Conservation (phyloP, 2,113 vertebrate species). For the Clarias batrachus region DNA sequence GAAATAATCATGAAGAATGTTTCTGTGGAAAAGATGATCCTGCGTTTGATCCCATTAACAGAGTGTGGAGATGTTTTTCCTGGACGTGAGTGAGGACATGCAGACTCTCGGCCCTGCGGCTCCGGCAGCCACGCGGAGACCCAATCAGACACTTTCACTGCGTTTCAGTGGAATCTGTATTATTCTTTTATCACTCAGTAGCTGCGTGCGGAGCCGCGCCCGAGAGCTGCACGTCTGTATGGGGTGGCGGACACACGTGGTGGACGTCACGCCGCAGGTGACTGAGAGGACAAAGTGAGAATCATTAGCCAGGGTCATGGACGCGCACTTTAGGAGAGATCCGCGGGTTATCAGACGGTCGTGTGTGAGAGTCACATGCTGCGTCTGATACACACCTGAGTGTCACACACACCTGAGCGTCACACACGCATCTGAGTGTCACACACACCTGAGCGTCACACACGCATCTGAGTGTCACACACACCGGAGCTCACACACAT, state of each 20-base stretch:
- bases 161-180: neutral
- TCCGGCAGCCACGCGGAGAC: neutral
- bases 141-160: neutral
- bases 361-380: neutral
- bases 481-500: no score
- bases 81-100: neutral
- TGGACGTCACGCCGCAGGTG: neutral
- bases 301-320: neutral
- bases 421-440: no score
- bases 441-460: no score
- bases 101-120: neutral
- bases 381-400: neutral
- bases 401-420: neutral
- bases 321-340: neutral
- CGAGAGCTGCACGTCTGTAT: neutral
- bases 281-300: neutral
- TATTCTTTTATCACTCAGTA: constrained; percentile 12
- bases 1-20: neutral
- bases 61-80: neutral
- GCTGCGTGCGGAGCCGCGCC: neutral
- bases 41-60: neutral
- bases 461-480: no score
- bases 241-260: neutral
- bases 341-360: neutral
- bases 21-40: neutral